Conservation (phyloP, 1,140 invertebrate species). For the Scylla paramamosain region DNA sequence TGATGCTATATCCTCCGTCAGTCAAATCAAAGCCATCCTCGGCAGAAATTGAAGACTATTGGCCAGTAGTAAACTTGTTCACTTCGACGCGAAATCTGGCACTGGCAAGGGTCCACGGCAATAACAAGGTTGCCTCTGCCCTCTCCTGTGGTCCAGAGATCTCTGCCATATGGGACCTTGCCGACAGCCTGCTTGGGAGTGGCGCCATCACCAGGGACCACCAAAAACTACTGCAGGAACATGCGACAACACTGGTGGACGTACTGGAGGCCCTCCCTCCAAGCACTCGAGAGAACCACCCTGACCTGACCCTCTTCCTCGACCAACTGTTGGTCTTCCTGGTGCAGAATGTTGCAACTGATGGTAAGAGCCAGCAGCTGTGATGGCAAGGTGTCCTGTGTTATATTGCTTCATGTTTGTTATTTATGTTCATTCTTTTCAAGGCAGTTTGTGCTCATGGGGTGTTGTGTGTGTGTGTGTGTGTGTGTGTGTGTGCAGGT, state of each 20-base stretch:
- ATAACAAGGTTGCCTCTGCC: conserved; percentile 58
- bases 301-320: conserved; percentile 42
- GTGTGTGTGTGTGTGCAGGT: conserved; percentile 28
- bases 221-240: background rate
- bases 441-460: background rate
- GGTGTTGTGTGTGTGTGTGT: background rate
- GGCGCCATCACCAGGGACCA: conserved; percentile 36
- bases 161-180: conserved; percentile 53
- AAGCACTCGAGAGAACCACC: conserved; percentile 31
- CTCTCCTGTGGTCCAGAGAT: conserved; percentile 28
- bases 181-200: conserved; percentile 63
- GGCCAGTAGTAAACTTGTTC: conserved; percentile 34
- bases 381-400: background rate
- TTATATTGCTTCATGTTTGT: background rate
- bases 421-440: background rate
- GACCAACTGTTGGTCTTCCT: conserved; percentile 63
- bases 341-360: conserved; percentile 7
- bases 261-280: conserved; percentile 45
- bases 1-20: conserved; percentile 58
- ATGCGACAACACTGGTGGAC: background rate
- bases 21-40: conserved; percentile 42
- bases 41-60: conserved; percentile 55
- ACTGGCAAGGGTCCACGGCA: conserved; percentile 34
- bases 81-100: background rate
- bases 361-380: conserved; percentile 39